phyloP scores from a whole-genome alignment of 2,888 invertebrate genomes.

The Cynaeus angustus region DNA sequence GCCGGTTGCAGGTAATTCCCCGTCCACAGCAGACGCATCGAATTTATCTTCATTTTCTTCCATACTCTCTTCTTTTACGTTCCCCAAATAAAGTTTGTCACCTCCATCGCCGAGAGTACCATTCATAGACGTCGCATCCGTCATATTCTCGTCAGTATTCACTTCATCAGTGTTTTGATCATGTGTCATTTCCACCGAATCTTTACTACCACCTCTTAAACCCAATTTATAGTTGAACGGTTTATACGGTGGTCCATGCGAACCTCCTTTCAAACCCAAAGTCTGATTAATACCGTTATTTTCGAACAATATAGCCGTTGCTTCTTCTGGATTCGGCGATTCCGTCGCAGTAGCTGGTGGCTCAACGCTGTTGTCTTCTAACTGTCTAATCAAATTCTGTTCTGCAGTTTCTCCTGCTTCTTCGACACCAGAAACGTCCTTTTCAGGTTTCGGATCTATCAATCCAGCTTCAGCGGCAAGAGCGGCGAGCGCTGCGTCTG shows the following conservation, averaged over 20 bases:
- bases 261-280: conserved; percentile 68
- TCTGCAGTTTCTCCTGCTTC: conserved; percentile 30
- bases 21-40: conserved; percentile 19
- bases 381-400: conserved; percentile 47
- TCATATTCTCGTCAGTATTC: conserved; percentile 60
- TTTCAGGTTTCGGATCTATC: conserved; percentile 72
- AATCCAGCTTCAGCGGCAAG: conserved; percentile 78
- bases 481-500: conserved; percentile 77
- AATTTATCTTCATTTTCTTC: conserved; percentile 38
- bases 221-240: conserved; percentile 63
- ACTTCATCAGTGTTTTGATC: conserved; percentile 55
- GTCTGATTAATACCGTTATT: conserved; percentile 65
- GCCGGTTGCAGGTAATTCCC: conserved; percentile 20
- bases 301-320: conserved; percentile 63
- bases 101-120: conserved; percentile 46
- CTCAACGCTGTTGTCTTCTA: conserved; percentile 42
- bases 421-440: conserved; percentile 51
- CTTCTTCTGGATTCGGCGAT: conserved; percentile 59
- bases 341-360: conserved; percentile 36
- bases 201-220: conserved; percentile 68
- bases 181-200: conserved; percentile 58
- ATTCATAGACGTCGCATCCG: conserved; percentile 57
- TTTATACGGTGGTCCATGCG: conserved; percentile 54
- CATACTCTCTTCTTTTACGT: conserved; percentile 26
- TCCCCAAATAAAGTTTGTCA: conserved; percentile 17